Evolutionary conservation across 2,888 invertebrate genomes (phyloP).

Genomic region (Bombyx huttoni): DNA sequence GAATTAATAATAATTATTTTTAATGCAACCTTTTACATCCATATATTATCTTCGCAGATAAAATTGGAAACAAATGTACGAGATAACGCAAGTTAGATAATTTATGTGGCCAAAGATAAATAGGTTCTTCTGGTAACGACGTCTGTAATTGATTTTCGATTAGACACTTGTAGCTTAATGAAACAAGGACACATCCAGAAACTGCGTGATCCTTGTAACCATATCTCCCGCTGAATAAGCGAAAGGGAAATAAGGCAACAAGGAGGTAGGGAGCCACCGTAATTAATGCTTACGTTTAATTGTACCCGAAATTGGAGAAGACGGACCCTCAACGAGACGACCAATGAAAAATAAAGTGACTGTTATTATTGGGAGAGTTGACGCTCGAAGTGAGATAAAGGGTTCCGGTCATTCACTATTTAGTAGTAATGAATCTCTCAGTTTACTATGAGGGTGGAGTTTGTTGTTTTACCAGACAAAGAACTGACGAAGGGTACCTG

Average conservation of each 20-base stretch:
- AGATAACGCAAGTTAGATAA: too few relatives aligned
- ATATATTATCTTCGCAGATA: too few relatives aligned
- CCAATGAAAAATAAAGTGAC: conserved; percentile 34
- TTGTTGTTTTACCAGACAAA: background rate
- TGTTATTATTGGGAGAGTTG: conserved; percentile 12
- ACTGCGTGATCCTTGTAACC: conserved; percentile 11
- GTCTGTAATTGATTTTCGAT: too few relatives aligned
- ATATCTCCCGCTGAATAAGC: conserved; percentile 58
- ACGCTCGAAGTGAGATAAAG: background rate
- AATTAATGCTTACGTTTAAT: conserved; percentile 70
- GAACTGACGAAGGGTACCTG: background rate
- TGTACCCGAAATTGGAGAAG: conserved; percentile 51
- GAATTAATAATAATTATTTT: too few relatives aligned
- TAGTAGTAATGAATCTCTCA: background rate
- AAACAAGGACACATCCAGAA: conserved; percentile 22
- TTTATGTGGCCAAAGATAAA: too few relatives aligned
- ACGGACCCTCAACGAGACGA: conserved; percentile 36
- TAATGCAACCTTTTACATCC: too few relatives aligned
- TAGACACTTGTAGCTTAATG: background rate
- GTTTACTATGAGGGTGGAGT: background rate
- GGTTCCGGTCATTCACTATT: background rate
- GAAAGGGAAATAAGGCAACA: conserved; percentile 62
- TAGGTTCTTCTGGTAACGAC: too few relatives aligned
- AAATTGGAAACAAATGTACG: too few relatives aligned
- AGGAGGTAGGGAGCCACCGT: conserved; percentile 33